Conservation (phyloP, 2,113 vertebrate genomes). For the Caretta caretta region DNA sequence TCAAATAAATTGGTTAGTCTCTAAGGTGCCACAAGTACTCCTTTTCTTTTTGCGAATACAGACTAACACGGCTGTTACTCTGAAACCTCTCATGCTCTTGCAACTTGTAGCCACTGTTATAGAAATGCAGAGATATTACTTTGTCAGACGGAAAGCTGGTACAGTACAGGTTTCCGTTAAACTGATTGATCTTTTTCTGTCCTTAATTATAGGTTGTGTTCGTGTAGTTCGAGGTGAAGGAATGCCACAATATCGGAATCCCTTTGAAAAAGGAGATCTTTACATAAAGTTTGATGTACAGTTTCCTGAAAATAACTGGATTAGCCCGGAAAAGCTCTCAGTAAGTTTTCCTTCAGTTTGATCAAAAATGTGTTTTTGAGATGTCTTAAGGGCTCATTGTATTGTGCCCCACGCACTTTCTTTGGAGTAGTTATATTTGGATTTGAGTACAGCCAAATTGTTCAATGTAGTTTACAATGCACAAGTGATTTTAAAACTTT, state of each 20-base stretch:
- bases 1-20: too few species aligned
- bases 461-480: not conserved
- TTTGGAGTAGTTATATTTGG: not conserved
- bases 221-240: conserved; percentile 95
- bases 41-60: too few species aligned
- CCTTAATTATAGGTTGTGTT: conserved; percentile 84
- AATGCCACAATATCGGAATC: conserved; percentile 99
- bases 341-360: conserved; percentile 80
- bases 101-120: not conserved
- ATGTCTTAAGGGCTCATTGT: not conserved
- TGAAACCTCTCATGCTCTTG: not conserved
- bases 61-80: too few species aligned
- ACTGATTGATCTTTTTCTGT: not conserved
- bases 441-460: not conserved
- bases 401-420: not conserved
- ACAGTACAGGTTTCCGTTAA: not conserved
- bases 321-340: conserved; percentile 95
- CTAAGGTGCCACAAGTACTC: too few species aligned
- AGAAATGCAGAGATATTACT: not conserved
- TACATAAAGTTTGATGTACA: conserved; percentile 98
- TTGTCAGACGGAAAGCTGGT: not conserved
- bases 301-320: conserved; percentile 99
- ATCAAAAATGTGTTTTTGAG: not conserved
- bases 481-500: not conserved
- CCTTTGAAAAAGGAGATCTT: conserved; percentile 98